These are phyloP conservation scores for Frankliniella intonsa DNA, from an alignment of 2,888 invertebrate genomes.

Conservation along the genomic window DNA sequence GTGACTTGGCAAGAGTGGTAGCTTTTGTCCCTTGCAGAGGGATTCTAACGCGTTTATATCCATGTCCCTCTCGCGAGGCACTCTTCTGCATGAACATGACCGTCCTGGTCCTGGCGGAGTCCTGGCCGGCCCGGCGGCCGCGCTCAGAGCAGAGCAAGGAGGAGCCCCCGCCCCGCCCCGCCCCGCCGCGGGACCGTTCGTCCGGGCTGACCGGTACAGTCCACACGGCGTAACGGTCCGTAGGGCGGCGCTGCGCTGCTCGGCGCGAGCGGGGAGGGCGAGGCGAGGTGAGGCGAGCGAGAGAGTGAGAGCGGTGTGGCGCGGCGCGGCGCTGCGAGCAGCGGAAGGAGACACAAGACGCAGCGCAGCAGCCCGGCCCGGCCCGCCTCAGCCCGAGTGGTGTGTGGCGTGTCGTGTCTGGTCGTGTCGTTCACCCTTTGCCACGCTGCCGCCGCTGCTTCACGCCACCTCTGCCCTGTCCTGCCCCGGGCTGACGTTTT, in stretches of 20 bases:
- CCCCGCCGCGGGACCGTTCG: neutral
- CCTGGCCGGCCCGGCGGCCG: neutral
- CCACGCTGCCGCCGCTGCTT: too few species aligned
- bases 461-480: too few species aligned
- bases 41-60: neutral
- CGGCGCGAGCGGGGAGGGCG: neutral
- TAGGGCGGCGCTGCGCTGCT: too few species aligned
- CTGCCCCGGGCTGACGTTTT: too few species aligned
- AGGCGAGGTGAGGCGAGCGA: neutral
- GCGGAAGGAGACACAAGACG: neutral
- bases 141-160: neutral
- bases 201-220: slow-evolving; percentile 18
- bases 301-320: neutral
- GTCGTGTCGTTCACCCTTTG: neutral
- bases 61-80: neutral
- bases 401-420: too few species aligned
- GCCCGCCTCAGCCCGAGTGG: neutral
- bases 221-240: slow-evolving; percentile 4
- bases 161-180: neutral
- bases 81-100: too few species aligned
- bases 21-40: neutral
- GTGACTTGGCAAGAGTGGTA: neutral
- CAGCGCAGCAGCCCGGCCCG: neutral
- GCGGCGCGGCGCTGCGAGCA: too few species aligned
- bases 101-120: neutral